Evolutionary conservation across 2,113 vertebrate species (phyloP).

Genomic region (Phalacrocorax pelagicus): DNA sequence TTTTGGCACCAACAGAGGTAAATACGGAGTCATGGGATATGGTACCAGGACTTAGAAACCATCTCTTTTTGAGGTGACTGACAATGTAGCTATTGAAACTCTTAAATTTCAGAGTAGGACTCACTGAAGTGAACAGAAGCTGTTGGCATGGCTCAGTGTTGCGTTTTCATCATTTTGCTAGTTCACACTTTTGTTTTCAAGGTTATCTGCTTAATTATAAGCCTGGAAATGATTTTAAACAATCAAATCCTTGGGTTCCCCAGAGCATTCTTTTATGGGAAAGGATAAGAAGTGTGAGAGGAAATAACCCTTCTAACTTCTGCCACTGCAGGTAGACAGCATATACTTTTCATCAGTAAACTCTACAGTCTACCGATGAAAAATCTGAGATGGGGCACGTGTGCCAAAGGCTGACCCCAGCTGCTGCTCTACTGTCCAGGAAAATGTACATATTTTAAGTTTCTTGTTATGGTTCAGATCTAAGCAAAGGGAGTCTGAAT

Average conservation of each 20-base stretch:
- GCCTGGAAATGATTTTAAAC: not conserved
- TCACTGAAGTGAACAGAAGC: not conserved
- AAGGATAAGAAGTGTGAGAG: not conserved
- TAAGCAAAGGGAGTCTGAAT: not conserved
- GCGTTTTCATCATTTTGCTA: not conserved
- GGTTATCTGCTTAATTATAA: not conserved
- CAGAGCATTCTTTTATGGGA: not conserved
- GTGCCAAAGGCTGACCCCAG: not conserved
- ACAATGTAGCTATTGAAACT: not conserved
- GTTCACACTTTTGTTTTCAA: constrained; percentile 11
- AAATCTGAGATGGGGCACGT: not conserved
- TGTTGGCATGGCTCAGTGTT: not conserved
- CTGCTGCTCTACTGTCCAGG: not conserved
- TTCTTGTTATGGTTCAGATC: not conserved
- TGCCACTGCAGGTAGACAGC: not conserved
- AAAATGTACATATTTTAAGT: not conserved
- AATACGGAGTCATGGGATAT: not conserved
- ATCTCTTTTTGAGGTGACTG: not conserved
- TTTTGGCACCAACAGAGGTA: not conserved
- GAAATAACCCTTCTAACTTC: not conserved
- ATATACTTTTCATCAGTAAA: not conserved
- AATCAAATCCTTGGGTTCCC: not conserved
- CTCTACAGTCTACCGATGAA: not conserved
- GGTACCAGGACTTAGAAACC: not conserved
- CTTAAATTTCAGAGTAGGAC: not conserved